phyloP scores from a whole-genome alignment of 1,140 invertebrate genomes.

The Holcopasites calliopsidis region DNA sequence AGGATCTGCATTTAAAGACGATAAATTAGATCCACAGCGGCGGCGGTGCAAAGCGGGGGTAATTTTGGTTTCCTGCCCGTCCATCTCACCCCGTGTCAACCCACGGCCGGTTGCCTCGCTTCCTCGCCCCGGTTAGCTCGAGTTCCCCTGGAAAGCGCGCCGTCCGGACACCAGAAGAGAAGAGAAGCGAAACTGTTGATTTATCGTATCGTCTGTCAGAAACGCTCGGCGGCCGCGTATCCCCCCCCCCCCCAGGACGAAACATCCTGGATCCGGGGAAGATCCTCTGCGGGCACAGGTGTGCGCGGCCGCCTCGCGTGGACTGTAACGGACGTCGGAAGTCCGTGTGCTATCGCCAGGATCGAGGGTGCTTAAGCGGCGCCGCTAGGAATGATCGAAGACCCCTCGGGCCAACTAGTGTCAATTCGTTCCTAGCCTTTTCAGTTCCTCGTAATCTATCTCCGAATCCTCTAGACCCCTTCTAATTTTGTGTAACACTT shows the following conservation, averaged over 20 bases:
- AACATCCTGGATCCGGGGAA: slow-evolving; percentile 35
- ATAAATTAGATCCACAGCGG: slow-evolving; percentile 66
- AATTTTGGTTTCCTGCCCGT: slow-evolving; percentile 66
- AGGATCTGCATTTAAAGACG: slow-evolving; percentile 71
- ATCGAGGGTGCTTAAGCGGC: slow-evolving; percentile 23
- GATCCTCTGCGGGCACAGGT: slow-evolving; percentile 38
- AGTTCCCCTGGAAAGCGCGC: slow-evolving; percentile 42
- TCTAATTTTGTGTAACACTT: too few species aligned
- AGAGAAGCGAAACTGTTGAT: slow-evolving; percentile 62
- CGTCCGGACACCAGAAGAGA: slow-evolving; percentile 14
- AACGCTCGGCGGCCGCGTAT: slow-evolving; percentile 33
- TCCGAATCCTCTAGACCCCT: not conserved
- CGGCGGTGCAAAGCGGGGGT: slow-evolving; percentile 56
- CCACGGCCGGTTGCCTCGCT: slow-evolving; percentile 14
- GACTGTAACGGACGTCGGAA: slow-evolving; percentile 52
- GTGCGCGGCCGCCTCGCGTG: slow-evolving; percentile 26
- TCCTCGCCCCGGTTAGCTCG: slow-evolving; percentile 8
- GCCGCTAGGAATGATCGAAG: slow-evolving; percentile 13
- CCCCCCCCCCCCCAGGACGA: slow-evolving; percentile 38
- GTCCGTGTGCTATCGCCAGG: slow-evolving; percentile 43
- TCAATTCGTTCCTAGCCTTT: not conserved
- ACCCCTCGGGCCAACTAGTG: slow-evolving; percentile 4
- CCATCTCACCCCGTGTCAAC: slow-evolving; percentile 52
- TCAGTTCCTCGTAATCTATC: not conserved
- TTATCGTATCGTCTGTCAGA: slow-evolving; percentile 61